Evolutionary conservation across 2,797 vertebrate species (phyloP), one percentile per base, ranked within the genome.

Genomic region (Spheniscus humboldti): DNA sequence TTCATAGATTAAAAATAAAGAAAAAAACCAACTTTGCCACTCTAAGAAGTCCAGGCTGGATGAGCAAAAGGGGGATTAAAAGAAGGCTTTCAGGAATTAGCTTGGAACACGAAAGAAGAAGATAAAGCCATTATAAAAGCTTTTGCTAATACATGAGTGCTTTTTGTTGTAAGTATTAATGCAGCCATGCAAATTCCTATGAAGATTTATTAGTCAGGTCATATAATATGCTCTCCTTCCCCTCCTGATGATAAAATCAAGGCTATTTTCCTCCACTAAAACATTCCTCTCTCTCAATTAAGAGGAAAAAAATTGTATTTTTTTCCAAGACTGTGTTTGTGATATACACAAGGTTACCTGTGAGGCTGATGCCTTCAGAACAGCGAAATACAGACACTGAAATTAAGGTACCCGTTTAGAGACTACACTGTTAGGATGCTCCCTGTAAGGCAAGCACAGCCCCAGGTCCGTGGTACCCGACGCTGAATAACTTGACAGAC

Each of bases 101-200:
- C 35, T 62, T 63, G 64, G 71, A 52, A 94, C 73, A 84, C 86
- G 88, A 93, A 94, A 91, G 80, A 87, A 90, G 83, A 82, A 59
- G 68, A 96, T 87, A 92, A 94, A 90, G 60, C 64, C 76, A 52
- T 95, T 90, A 96, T 33, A 90, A 96, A 95, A 95, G 86, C 91
- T 86, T 57, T 50, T 68, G 55, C 33, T 92, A 90, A 95, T 86
- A 90, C 79, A 94, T 73, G 64, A 96, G 69, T 84, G 50, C 56
- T 93, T 96, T 92, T 95, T 84, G 86, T 95, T 95, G 18, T 37
- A 81, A 68, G 62, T 78, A 73, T 73, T 95, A 93, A 93, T 60
- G 88, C 47, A 90, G 88, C 28, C 90, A 43, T 3, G 4, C 27
- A 79, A 95, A 96, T 88, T 92, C 92, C 92, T 97, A 79, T 47